Base-by-base conservation (phyloP, 2,888 invertebrate genomes). In the Caenorhabditis sp. region DNA sequence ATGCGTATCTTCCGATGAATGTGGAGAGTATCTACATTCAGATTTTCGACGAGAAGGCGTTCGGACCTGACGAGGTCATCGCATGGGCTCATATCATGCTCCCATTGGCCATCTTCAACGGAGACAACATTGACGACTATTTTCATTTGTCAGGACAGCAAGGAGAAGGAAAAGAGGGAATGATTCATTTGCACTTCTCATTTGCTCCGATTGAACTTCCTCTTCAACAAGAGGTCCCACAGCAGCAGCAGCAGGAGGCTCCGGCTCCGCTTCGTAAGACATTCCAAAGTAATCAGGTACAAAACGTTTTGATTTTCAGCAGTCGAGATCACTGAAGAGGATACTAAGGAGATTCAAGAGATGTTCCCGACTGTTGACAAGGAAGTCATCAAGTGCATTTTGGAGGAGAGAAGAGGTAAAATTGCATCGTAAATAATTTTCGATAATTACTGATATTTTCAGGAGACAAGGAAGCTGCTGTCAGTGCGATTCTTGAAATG, bases 291-390 rank as follows among this genome's bases (percentile, higher is more conserved):
- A 47, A n/a, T 51, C 28, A 59, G 44, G 1, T 10, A 14, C 16
- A n/a, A n/a, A n/a, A n/a, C 38, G 19, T 26, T 26, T 47, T n/a
- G 16, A 51, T 24, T 79, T 80, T 64, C 77, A 79, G 81, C 77
- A 26, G 80, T 82, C 6, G 81, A 86, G 24, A 87, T 88, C 58
- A 87, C 88, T 7, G 93, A 93, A 10, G 93, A 92, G 51, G 93
- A 94, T 82, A 89, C 93, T 41, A 91, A 92, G 75, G 93, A 92
- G 85, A 90, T 98, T 87, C 95, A 95, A 92, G 97, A 97, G 93
- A 97, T 98, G 97, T 98, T 98, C 94, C 97, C 98, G 1, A 95
- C 95, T 92, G 95, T 97, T 92, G 97, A 98, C 92, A 95, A 95
- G 87, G 97, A 97, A 91, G 96, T 97, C 6, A 86, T 97, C 7